Percentiles rank a stretch among this genome's conserved stretches.
Conservation (phyloP, 2,888 invertebrate species). For the Eupithecia inturbata region DNA sequence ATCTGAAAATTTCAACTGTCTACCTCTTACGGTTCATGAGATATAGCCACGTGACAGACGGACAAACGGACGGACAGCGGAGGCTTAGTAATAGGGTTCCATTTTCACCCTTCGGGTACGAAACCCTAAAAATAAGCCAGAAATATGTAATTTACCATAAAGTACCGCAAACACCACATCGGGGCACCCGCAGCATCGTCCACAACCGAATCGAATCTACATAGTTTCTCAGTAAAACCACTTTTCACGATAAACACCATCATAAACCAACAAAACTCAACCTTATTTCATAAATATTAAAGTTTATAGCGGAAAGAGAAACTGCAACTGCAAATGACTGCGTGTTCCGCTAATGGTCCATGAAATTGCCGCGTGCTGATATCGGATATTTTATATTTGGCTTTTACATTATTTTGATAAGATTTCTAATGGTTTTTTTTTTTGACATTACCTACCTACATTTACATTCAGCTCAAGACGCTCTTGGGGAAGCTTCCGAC, state of each 20-base stretch:
- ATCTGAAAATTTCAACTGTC: too few relatives aligned
- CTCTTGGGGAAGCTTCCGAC: too few relatives aligned
- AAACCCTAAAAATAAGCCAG: too few relatives aligned
- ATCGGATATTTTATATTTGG: slow-evolving; percentile 50
- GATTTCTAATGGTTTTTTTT: slow-evolving; percentile 14
- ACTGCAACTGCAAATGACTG: slow-evolving; percentile 58
- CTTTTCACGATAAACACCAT: slow-evolving; percentile 39
- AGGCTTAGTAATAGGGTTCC: too few relatives aligned
- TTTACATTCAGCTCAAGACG: too few relatives aligned
- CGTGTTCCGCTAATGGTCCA: slow-evolving; percentile 67
- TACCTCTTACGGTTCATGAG: too few relatives aligned
- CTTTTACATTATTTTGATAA: slow-evolving; percentile 53
- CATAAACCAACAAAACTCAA: slow-evolving; percentile 30
- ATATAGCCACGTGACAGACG: too few relatives aligned
- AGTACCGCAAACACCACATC: slow-evolving; percentile 43
- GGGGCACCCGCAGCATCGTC: slow-evolving; percentile 29
- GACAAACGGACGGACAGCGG: too few relatives aligned
- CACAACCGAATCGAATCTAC: slow-evolving; percentile 53
- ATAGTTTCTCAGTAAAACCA: slow-evolving; percentile 42
- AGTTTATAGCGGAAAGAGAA: slow-evolving; percentile 33
- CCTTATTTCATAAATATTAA: slow-evolving; percentile 23
- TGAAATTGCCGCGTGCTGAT: slow-evolving; percentile 68
- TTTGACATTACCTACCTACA: too few relatives aligned
- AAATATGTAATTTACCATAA: slow-evolving; percentile 26
- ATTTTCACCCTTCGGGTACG: too few relatives aligned